Base-by-base conservation (phyloP, 2,797 vertebrate genomes). In the Pangasius macronema region DNA sequence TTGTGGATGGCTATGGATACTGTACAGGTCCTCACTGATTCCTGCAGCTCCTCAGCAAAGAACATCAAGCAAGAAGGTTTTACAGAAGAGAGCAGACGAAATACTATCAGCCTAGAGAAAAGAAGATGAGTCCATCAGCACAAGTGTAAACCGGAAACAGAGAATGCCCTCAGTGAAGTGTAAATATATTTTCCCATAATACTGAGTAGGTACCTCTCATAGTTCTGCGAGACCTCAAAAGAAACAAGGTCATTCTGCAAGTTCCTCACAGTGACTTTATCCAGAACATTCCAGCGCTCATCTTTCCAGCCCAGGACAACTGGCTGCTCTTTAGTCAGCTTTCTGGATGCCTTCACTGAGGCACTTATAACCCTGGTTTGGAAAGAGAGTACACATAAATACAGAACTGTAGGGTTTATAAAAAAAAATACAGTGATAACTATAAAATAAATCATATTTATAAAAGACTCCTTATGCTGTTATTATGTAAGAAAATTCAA, bases 141-240 rank as follows among this genome's bases (percentile, higher is more conserved):
- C 30, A 81, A 80, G 33, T 11, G 16, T n/a, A 65, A 49, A 46
- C 30, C 20, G 9, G 22, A 85, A 8, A 77, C 51, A 53, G 24
- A 39, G 14, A 33, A 57, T 4, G 39, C 10, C 42, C 46, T 53
- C 30, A 42, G 4, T 83, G 22, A 5, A 33, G 10, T 24, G 8
- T 36, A 75, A 42, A 82, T 65, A 49, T n/a, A 55, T 53, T 51
- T n/a, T 22, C 39, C 42, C 20, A n/a, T 18, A 20, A 1, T 10
- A 20, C 55, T 70, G 24, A 59, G 2, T 70, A 55, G 1, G n/a
- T 95, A 97, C 97, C 97, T 97, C 88, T 97, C 96, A 90, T 96
- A 93, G 89, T 94, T 96, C 88, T 97, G 95, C 0, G 72, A 87
- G 84, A 98, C 51, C 90, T 98, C 95, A 92, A 98, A 97, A n/a